Percentiles rank a stretch among this genome's conserved stretches.
Evolutionary conservation across 1,140 invertebrate species (phyloP).

Genomic region (Neuroterus valhalla): DNA sequence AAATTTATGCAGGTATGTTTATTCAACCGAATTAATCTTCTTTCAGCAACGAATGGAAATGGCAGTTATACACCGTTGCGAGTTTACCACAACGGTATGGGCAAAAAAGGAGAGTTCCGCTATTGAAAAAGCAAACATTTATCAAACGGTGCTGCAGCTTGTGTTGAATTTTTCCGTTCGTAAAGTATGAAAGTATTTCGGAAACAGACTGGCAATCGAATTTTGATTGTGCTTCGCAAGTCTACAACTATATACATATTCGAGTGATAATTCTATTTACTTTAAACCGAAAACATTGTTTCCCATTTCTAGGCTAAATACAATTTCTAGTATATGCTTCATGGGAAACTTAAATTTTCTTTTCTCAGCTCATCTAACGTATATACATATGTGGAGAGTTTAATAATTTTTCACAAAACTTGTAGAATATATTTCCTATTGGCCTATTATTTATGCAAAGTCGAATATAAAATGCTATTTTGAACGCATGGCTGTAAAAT

Average conservation of each 20-base stretch:
- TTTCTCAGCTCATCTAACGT: too few relatives aligned
- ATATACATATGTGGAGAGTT: background rate
- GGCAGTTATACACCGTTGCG: constrained; percentile 85
- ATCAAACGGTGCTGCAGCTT: background rate
- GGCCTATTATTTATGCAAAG: background rate
- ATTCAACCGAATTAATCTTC: constrained; percentile 44
- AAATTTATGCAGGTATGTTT: too few relatives aligned
- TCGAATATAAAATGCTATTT: constrained; percentile 4
- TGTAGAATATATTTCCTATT: background rate
- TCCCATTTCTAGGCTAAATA: too few relatives aligned
- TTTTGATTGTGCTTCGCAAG: background rate
- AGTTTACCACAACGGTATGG: constrained; percentile 86
- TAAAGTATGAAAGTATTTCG: background rate
- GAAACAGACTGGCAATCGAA: background rate
- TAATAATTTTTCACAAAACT: background rate
- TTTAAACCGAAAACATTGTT: too few relatives aligned
- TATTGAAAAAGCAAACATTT: constrained; percentile 75
- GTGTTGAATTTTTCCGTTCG: background rate
- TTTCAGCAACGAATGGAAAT: constrained; percentile 81
- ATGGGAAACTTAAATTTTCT: too few relatives aligned
- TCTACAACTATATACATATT: too few relatives aligned
- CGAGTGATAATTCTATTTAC: too few relatives aligned
- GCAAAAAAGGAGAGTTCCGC: constrained; percentile 85
- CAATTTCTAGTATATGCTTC: too few relatives aligned
- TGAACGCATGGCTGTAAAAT: background rate